Evolutionary conservation across 2,888 invertebrate species (phyloP).

Genomic region (Tethea ocularis): DNA sequence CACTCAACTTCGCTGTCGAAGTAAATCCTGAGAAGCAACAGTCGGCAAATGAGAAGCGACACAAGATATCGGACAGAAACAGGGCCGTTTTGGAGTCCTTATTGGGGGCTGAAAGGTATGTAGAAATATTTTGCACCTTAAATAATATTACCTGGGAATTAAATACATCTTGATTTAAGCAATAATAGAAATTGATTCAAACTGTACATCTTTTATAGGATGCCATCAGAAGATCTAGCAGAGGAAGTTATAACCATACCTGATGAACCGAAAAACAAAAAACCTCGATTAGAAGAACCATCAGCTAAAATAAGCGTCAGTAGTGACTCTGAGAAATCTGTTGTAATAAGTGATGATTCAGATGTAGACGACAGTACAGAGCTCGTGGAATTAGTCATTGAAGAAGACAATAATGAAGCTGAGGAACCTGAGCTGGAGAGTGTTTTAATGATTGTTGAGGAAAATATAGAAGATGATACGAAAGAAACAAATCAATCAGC

Average conservation of each 20-base stretch:
- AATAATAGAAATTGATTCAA: too few species aligned
- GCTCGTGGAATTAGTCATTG: constrained; percentile 13
- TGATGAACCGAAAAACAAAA: constrained; percentile 62
- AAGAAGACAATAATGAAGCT: constrained; percentile 15
- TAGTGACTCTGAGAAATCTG: constrained; percentile 57
- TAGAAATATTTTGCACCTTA: not conserved
- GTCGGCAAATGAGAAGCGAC: constrained; percentile 41
- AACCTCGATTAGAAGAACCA: constrained; percentile 43
- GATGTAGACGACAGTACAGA: constrained; percentile 34
- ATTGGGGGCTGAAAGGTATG: constrained; percentile 58
- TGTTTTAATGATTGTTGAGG: constrained; percentile 12
- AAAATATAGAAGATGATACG: constrained; percentile 22
- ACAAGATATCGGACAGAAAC: constrained; percentile 60
- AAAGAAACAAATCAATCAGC: constrained; percentile 16
- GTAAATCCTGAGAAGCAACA: constrained; percentile 28
- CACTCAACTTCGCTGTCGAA: constrained; percentile 61
- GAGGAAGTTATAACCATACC: constrained; percentile 49
- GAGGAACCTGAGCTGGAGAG: not conserved
- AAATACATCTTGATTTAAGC: too few species aligned
- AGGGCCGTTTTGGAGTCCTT: constrained; percentile 58
- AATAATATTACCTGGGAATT: not conserved
- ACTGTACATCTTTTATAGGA: constrained; percentile 39
- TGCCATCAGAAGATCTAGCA: constrained; percentile 36
- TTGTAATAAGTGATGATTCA: constrained; percentile 57
- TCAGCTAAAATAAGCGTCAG: constrained; percentile 65